Conservation (phyloP, 2,888 invertebrate species). For the Halictus quadricinctus region DNA sequence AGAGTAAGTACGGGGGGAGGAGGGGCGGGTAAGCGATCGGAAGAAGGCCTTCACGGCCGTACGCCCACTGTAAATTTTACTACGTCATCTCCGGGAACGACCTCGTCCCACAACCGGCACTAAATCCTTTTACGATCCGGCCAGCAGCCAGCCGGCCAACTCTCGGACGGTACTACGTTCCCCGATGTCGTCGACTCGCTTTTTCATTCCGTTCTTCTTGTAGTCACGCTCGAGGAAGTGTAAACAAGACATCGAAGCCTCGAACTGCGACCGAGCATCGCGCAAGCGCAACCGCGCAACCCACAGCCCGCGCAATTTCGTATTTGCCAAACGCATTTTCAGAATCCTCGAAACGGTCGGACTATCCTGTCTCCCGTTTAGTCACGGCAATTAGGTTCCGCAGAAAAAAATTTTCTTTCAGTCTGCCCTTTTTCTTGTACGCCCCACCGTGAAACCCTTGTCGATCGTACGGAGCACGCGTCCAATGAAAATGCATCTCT, state of each 20-base stretch:
- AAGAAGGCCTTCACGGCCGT: constrained; percentile 62
- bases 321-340: neutral
- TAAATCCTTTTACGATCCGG: constrained; percentile 69
- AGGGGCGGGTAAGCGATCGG: constrained; percentile 56
- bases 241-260: constrained; percentile 64
- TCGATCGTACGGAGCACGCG: too few relatives aligned
- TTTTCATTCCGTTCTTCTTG: constrained; percentile 57
- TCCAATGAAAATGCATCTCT: too few relatives aligned
- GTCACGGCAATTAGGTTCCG: neutral
- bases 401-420: neutral
- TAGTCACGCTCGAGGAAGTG: constrained; percentile 33
- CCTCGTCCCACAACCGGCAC: constrained; percentile 73
- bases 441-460: too few relatives aligned
- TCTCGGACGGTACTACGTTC: constrained; percentile 46
- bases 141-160: constrained; percentile 42
- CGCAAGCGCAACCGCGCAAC: too few relatives aligned
- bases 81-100: constrained; percentile 72
- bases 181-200: constrained; percentile 67
- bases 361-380: too few relatives aligned
- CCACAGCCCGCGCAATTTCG: neutral
- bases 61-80: constrained; percentile 68
- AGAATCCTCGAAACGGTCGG: neutral
- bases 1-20: constrained; percentile 35
- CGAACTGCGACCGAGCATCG: neutral
- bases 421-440: neutral